These are phyloP conservation scores for Ophion costatus DNA, from an alignment of 2,888 invertebrate genomes.

Conservation along the genomic window DNA sequence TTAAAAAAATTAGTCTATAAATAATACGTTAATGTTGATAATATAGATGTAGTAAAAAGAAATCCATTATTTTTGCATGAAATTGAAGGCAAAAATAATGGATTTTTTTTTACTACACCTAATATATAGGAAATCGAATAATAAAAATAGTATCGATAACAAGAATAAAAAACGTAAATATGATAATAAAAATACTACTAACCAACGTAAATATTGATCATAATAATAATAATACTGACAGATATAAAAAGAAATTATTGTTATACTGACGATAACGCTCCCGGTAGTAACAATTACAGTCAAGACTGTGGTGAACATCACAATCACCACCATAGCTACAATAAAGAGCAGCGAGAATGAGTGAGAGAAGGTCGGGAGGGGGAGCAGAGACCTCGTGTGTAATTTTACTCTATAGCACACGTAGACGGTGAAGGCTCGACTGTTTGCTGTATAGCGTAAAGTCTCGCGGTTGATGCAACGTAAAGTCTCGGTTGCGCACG, in stretches of 20 bases:
- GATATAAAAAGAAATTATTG: background rate
- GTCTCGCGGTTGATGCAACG: slow-evolving; percentile 64
- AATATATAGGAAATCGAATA: too few relatives aligned
- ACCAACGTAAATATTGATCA: background rate
- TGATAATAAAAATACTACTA: too few relatives aligned
- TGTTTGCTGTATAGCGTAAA: slow-evolving; percentile 15
- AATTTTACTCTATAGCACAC: slow-evolving; percentile 11
- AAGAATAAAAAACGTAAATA: too few relatives aligned
- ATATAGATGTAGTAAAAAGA: too few relatives aligned
- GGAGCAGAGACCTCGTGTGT: slow-evolving; percentile 21
- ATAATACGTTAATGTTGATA: too few relatives aligned
- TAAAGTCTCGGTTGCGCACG: slow-evolving; percentile 64
- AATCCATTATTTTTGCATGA: too few relatives aligned
- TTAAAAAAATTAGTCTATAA: too few relatives aligned
- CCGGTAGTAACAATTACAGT: background rate
- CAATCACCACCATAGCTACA: background rate
- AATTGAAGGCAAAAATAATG: too few relatives aligned
- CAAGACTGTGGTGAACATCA: background rate
- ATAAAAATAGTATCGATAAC: too few relatives aligned
- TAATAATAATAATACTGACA: background rate
- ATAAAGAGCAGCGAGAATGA: background rate
- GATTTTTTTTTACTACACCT: too few relatives aligned
- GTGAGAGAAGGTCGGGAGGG: slow-evolving; percentile 11
- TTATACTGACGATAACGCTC: background rate
- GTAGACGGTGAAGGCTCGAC: slow-evolving; percentile 31